Evolutionary conservation across 1,140 invertebrate species (phyloP), one percentile per base, ranked within the genome.

Genomic region (Thalassaphorura encarpata): DNA sequence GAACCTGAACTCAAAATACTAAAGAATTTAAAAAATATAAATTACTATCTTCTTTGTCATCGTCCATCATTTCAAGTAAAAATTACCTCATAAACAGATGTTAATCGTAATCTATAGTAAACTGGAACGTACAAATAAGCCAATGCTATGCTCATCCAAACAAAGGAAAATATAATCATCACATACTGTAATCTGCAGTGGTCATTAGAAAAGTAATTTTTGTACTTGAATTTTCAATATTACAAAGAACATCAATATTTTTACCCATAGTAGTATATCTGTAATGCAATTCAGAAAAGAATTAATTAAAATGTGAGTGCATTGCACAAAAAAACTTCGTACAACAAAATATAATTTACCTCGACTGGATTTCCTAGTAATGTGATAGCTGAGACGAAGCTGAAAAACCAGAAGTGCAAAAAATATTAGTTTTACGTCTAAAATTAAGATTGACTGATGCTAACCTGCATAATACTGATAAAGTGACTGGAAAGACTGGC

Each of bases 71-170:
- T 8, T 21, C 31, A 13, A 8, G 16, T 26, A 54, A 31, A 13
- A 53, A 61, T 62, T 77, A 87, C 85, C 79, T 94, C 85, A 72
- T 92, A 95, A 48, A 84, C 85, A 69, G 88, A 93, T 6, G 73
- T 76, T 29, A 77, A 64, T 45, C 70, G 61, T 0, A 79, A 67
- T 24, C 70, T 64, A 58, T 73, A 75, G 66, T 76, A 78, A 8
- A 79, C 67, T 1, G 77, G 77, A 21, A 79, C 66, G 60, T 76
- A 78, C n/a, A 78, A 64, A 61, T 74, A 72, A 5, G 72, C 46
- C 27, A 48, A 68, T 1, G 76, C 67, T 0, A 70, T 62, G 40
- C 74, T 70, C 15, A 72, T 70, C 3, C 76, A 42, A 24, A 73
- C 52, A 52, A 69, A 72, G 3, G 66, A 66, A 15, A 71, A 52